Base-by-base conservation (phyloP, 2,797 vertebrate species). In the Spea hammondii region DNA sequence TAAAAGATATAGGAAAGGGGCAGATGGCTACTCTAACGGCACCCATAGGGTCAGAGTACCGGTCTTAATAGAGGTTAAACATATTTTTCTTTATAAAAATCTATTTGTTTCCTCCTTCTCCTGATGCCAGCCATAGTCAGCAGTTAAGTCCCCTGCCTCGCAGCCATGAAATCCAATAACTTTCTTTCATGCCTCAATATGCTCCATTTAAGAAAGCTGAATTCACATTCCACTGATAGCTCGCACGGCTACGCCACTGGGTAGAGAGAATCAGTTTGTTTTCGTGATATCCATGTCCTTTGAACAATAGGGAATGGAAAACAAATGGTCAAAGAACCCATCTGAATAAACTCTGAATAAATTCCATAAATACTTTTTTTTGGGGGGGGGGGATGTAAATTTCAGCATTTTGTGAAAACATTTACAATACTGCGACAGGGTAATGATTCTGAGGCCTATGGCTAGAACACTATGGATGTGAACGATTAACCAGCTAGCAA, bases 131-230 rank as follows among this genome's bases (percentile, higher is more conserved):
- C 66, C 14, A 46, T 50, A 59, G 67, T 76, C 67, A 14, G 60
- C 79, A 59, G 48, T 71, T 55, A 55, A 65, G 48, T 76, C 68
- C 73, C 17, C 60, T 67, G 68, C 73, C 79, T 80, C 68, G 32
- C 48, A 80, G 79, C 68, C 68, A 80, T 80, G 67, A 54, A 65
- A 76, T 66, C 64, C 74, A 71, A 76, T 57, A 46, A 60, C 60
- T 76, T 7, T 72, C 59, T 80, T 71, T 72, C 79, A 76, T 72
- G 68, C 51, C 79, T 80, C 59, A 72, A 72, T 80, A 76, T 80
- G 79, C 79, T 76, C 79, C 79, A 76, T 80, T 80, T 80, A 72
- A 80, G 73, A 80, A 67, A 70, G 79, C 79, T 76, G 79, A 80
- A 65, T 80, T 68, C 65, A 74, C 78, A 74, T 79, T 72, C 71